Percentiles rank a stretch among this genome's conserved stretches.
Conservation (phyloP, 2,888 invertebrate species). For the Zygaena filipendulae region DNA sequence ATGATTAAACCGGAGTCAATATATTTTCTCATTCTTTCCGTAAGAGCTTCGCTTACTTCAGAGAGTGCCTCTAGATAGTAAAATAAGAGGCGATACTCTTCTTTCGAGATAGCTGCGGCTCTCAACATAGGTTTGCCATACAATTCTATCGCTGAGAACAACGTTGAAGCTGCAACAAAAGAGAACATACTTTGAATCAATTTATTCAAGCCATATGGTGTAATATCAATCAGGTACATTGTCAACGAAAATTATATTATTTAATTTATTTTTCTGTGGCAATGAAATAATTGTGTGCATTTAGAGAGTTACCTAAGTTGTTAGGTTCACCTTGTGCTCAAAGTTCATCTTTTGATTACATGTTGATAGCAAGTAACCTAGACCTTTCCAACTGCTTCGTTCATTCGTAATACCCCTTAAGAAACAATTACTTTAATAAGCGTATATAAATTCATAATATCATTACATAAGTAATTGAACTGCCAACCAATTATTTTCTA, state of each 20-base stretch:
- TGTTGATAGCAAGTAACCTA: conserved; percentile 26
- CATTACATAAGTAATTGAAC: no score
- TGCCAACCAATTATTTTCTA: no score
- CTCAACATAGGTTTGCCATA: conserved; percentile 71
- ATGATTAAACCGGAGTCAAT: conserved; percentile 58
- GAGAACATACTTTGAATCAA: conserved; percentile 28
- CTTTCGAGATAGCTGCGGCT: conserved; percentile 57
- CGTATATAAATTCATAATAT: no score
- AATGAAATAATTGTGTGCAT: conserved; percentile 29
- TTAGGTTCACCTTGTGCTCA: conserved; percentile 40
- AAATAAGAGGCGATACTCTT: conserved; percentile 65
- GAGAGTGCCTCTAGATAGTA: conserved; percentile 62
- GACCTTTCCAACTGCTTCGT: conserved; percentile 33
- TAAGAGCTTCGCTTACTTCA: conserved; percentile 54
- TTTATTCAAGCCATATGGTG: no score
- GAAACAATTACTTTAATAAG: no score
- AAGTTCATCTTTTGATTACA: conserved; percentile 24
- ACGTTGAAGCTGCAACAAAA: conserved; percentile 58
- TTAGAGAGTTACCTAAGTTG: conserved; percentile 31
- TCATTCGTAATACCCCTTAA: no score
- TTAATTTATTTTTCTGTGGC: no score
- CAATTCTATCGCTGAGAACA: conserved; percentile 72
- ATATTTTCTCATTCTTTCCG: conserved; percentile 59
- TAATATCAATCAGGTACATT: no score
- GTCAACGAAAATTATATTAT: no score